phyloP scores from a whole-genome alignment of 2,797 vertebrate genomes.

The Artibeus lituratus region DNA sequence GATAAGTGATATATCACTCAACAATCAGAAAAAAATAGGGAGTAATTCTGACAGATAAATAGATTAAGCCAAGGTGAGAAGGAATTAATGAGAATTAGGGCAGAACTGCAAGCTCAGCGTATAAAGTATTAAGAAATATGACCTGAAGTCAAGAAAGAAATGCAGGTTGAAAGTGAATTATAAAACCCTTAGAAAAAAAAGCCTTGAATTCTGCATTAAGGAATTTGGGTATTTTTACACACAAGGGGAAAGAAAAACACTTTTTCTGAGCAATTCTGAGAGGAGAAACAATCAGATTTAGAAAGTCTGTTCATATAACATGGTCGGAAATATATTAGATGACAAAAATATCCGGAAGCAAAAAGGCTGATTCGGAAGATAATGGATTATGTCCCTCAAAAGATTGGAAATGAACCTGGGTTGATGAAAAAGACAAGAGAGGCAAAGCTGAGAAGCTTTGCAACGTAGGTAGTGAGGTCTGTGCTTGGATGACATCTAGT shows the following conservation, averaged over 20 bases:
- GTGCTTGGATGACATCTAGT: background rate
- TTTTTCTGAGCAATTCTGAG: background rate
- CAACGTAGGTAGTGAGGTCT: background rate
- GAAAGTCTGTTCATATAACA: background rate
- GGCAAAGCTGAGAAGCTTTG: background rate
- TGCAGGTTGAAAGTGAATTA: background rate
- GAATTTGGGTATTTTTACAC: background rate
- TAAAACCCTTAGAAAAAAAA: background rate
- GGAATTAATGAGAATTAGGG: constrained; percentile 23
- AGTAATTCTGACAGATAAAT: background rate
- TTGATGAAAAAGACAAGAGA: background rate
- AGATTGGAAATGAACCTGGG: background rate
- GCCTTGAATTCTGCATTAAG: background rate
- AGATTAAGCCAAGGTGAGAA: background rate
- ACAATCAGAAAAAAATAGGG: background rate
- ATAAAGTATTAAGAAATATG: background rate
- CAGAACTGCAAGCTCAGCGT: background rate
- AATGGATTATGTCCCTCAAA: background rate
- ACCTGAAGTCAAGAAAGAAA: constrained; percentile 10
- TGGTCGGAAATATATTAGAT: background rate
- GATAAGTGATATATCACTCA: background rate
- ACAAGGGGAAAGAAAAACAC: background rate
- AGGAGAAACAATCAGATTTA: constrained; percentile 14
- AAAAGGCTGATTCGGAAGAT: background rate
- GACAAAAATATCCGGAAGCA: background rate